Conservation (phyloP, 92 coral and sea anemone species). For the Desmophyllum pertusum region DNA sequence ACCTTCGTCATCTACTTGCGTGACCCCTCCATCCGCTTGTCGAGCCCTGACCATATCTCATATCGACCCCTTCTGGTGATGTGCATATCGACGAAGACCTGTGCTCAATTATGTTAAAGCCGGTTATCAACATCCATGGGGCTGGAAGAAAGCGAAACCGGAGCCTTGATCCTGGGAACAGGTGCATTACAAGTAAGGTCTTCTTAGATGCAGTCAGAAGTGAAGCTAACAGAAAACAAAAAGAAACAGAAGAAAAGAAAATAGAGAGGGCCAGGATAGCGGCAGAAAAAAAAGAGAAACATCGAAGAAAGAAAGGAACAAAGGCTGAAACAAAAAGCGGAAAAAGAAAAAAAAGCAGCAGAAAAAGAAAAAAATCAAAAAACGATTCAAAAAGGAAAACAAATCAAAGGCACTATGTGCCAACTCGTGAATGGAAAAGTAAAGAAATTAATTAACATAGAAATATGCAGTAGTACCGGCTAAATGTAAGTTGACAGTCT, state of each 20-base stretch:
- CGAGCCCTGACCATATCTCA: background rate
- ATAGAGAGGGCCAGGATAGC: background rate
- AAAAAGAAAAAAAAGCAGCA: background rate
- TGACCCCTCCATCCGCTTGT: too few relatives aligned
- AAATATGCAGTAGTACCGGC: too few relatives aligned
- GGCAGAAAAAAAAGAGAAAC: background rate
- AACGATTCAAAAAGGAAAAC: background rate
- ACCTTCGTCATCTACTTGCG: too few relatives aligned
- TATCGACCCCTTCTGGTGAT: slow-evolving; percentile 14
- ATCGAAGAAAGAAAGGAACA: background rate
- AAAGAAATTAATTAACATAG: too few relatives aligned
- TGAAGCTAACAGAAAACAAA: slow-evolving; percentile 16
- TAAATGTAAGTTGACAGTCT: too few relatives aligned
- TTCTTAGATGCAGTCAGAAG: background rate
- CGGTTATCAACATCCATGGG: background rate
- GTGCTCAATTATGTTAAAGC: slow-evolving; percentile 21
- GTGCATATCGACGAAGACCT: slow-evolving; percentile 17
- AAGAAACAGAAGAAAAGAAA: background rate
- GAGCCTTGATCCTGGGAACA: slow-evolving; percentile 27
- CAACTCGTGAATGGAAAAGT: too few relatives aligned
- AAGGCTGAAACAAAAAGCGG: background rate
- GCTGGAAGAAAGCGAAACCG: background rate
- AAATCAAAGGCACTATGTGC: too few relatives aligned
- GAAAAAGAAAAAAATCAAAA: background rate
- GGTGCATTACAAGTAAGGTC: slow-evolving; percentile 10